Conservation (phyloP, 2,888 invertebrate genomes). For the Ariolimax columbianus region DNA sequence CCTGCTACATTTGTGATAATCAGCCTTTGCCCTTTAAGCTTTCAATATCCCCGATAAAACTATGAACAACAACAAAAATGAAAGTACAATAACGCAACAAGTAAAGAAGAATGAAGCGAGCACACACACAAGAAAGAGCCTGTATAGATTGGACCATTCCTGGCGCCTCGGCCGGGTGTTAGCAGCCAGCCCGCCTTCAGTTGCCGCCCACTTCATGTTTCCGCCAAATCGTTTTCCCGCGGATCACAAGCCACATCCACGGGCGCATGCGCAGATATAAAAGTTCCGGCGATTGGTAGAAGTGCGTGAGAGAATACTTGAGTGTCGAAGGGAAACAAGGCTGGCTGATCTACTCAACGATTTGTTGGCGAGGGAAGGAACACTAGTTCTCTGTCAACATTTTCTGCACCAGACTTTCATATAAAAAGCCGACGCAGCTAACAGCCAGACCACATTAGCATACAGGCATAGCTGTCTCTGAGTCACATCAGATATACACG, state of each 20-base stretch:
- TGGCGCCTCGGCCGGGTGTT: neutral
- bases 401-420: too few relatives aligned
- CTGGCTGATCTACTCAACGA: neutral
- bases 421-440: too few relatives aligned
- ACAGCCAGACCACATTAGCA: too few relatives aligned
- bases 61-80: neutral
- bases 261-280: conserved; percentile 5
- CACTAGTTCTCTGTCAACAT: too few relatives aligned
- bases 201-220: conserved; percentile 10
- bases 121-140: neutral
- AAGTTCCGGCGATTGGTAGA: conserved; percentile 1
- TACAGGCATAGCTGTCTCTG: too few relatives aligned
- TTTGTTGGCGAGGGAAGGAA: neutral
- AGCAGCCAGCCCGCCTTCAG: neutral
- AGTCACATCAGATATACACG: too few relatives aligned
- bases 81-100: neutral
- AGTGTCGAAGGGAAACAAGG: neutral
- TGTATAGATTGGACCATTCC: neutral
- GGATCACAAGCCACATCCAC: neutral
- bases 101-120: neutral
- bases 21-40: too few relatives aligned
- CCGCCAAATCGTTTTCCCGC: neutral
- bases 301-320: neutral
- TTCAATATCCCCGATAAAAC: too few relatives aligned
- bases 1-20: too few relatives aligned